Conservation (phyloP, 2,113 vertebrate species). For the Propithecus coquereli region DNA sequence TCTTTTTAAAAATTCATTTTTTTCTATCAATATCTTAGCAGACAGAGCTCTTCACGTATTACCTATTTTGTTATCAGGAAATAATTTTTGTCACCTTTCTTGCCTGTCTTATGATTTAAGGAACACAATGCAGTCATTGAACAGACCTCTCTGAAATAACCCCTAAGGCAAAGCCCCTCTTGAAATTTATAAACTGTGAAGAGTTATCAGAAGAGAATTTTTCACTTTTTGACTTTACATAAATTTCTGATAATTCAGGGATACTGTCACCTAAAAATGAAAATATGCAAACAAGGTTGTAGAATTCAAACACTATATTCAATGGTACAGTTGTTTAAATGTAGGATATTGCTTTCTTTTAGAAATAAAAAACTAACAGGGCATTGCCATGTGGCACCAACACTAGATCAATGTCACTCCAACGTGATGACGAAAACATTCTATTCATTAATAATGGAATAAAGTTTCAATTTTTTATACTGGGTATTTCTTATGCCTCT, state of each 20-base stretch:
- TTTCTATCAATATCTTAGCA: not conserved
- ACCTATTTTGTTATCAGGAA: not conserved
- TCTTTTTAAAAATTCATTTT: not conserved
- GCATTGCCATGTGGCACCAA: not conserved
- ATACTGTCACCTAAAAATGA: not conserved
- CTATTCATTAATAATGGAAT: not conserved
- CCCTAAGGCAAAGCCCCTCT: not conserved
- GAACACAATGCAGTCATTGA: not conserved
- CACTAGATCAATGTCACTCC: not conserved
- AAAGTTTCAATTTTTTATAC: not conserved
- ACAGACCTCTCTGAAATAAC: not conserved
- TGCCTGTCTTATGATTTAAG: not conserved
- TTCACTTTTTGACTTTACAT: not conserved
- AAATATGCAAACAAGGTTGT: not conserved
- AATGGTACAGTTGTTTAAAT: not conserved
- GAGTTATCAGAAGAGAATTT: not conserved
- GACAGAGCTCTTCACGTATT: not conserved
- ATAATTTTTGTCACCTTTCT: not conserved
- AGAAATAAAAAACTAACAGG: not conserved
- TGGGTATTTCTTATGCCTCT: not conserved
- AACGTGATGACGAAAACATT: not conserved
- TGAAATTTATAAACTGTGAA: not conserved
- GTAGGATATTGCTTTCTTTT: not conserved
- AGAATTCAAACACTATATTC: not conserved
- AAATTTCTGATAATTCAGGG: constrained; percentile 15